Evolutionary conservation across 2,113 vertebrate genomes (phyloP), one percentile per base, ranked within the genome.

Genomic region (Ptychochromis oligacanthus): DNA sequence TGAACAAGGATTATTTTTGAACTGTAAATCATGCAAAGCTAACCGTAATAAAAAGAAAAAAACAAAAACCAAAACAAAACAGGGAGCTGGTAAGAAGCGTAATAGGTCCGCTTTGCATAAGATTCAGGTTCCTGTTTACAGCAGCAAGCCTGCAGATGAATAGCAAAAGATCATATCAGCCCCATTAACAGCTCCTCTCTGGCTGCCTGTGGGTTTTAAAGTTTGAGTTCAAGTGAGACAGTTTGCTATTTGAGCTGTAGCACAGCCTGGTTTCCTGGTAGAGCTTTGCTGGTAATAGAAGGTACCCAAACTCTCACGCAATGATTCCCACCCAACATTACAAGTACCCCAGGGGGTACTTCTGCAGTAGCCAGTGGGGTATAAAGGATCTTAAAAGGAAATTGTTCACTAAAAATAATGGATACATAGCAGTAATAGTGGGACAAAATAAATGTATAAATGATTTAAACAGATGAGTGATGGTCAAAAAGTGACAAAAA

Each of bases 221-320:
- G 82, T 65, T 58, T 81, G 43, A 87, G 83, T 81, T 81, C 7
- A 62, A 57, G 49, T 52, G 49, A 52, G 49, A 52, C 17, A 17
- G 15, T 52, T 52, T 52, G 49, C 17, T 52, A 3, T 52, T 52
- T 52, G 49, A 52, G 6, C 74, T 83, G 77, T 75, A 79, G 76
- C 59, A 40, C 76, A 56, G 56, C 34, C 40, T 1, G 11, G 52
- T 57, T 61, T 70, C 64, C 49, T 77, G 57, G 28, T 72, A 78
- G 31, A 61, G 61, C 46, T 31, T n/a, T 34, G 55, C 31, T 67
- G 5, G 13, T 24, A 61, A 79, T 46, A 81, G 40, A 78, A 60
- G 14, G 38, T 38, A 70, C 43, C 52, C 0, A 24, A 55, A 15
- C 59, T 74, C 59, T 52, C 40, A 22, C 15, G 34, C 24, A 58